Evolutionary conservation across 2,113 vertebrate genomes (phyloP).

Genomic region (Columba livia): DNA sequence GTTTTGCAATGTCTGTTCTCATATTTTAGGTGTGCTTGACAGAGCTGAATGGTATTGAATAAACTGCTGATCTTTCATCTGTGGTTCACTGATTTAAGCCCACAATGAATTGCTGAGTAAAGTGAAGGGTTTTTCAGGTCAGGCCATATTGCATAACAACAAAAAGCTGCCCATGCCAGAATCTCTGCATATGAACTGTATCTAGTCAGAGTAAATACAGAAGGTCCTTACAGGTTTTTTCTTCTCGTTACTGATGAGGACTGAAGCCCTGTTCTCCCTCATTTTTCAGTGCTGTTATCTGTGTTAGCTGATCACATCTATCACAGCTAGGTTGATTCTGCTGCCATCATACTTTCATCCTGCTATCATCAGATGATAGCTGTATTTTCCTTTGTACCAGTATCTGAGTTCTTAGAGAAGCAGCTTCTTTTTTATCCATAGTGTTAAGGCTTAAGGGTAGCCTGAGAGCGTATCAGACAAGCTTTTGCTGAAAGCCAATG

Average conservation of each 20-base stretch:
- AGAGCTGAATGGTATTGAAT: constrained; percentile 12
- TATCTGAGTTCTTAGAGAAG: neutral
- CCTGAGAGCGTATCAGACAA: neutral
- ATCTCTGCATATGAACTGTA: neutral
- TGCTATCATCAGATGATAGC: neutral
- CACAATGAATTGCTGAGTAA: constrained; percentile 28
- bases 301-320: neutral
- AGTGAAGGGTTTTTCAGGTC: constrained; percentile 4
- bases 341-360: neutral
- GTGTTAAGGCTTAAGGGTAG: neutral
- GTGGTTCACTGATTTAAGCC: constrained; percentile 44
- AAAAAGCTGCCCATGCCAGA: neutral
- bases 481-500: neutral
- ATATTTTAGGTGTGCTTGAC: constrained; percentile 45
- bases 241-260: neutral
- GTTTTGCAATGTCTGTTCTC: neutral
- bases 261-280: accelerated
- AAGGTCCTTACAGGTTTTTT: neutral
- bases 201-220: neutral
- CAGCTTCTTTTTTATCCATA: neutral
- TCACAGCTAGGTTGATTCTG: neutral
- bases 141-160: constrained; percentile 15
- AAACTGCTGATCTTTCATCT: constrained; percentile 49
- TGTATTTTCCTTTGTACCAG: neutral
- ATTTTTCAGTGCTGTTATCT: neutral